Evolutionary conservation across 2,888 invertebrate species (phyloP).

Genomic region (Vesta saturnalis): DNA sequence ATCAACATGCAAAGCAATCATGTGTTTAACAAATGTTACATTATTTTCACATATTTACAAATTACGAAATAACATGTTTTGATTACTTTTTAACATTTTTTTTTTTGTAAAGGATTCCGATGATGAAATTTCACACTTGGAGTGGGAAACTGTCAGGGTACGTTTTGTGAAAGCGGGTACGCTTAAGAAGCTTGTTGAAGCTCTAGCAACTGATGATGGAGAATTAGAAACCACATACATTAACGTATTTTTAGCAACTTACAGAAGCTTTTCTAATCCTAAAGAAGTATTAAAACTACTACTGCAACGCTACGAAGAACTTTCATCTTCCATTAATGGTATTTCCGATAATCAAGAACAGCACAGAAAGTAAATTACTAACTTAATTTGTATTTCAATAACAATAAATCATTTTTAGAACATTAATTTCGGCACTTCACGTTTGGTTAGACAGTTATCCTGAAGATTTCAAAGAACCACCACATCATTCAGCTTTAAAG

Average conservation of each 20-base stretch:
- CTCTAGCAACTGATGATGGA: conserved; percentile 92
- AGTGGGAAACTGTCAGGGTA: conserved; percentile 98
- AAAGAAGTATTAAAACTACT: conserved; percentile 85
- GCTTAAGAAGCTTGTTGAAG: conserved; percentile 91
- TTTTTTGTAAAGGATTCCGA: conserved; percentile 79
- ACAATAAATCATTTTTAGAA: conserved; percentile 65
- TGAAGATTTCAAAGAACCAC: conserved; percentile 90
- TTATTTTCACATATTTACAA: too few species aligned
- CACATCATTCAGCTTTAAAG: conserved; percentile 80
- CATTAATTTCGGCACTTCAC: conserved; percentile 88
- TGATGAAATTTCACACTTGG: conserved; percentile 93
- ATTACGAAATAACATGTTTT: too few species aligned
- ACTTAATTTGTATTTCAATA: conserved; percentile 20
- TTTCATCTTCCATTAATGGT: conserved; percentile 68
- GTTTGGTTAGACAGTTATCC: conserved; percentile 98
- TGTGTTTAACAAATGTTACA: not conserved
- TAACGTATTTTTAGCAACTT: conserved; percentile 96
- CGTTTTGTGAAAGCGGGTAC: conserved; percentile 97
- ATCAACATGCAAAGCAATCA: not conserved
- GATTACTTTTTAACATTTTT: too few species aligned
- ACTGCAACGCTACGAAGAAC: conserved; percentile 79
- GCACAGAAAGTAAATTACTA: conserved; percentile 70
- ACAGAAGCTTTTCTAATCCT: conserved; percentile 90
- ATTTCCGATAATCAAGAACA: conserved; percentile 71
- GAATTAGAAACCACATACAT: conserved; percentile 98